A percentile compares a stretch with the other conserved stretches of the same genome.
These are phyloP conservation scores for Desoria tigrina DNA, from an alignment of 2,888 invertebrate species.

Conservation along the genomic window DNA sequence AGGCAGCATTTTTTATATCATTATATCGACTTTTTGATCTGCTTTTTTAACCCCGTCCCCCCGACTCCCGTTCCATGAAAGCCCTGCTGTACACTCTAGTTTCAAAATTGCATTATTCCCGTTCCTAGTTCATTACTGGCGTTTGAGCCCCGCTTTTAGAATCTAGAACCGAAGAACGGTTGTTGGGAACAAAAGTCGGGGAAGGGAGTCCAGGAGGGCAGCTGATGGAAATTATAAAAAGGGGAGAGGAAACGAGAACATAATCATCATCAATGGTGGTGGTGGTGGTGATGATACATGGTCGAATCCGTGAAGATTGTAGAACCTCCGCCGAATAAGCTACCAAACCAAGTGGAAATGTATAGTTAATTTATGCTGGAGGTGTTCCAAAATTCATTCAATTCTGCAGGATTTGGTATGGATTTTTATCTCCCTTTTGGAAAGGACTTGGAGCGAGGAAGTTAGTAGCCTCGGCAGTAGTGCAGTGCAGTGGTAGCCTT, in stretches of 20 bases:
- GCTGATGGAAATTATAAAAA: background rate
- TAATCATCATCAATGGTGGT: background rate
- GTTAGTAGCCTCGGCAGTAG: background rate
- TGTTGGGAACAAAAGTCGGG: too few relatives aligned
- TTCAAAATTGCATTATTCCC: too few relatives aligned
- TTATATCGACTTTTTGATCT: too few relatives aligned
- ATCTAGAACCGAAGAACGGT: too few relatives aligned
- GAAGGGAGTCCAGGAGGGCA: too few relatives aligned
- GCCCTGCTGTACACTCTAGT: too few relatives aligned
- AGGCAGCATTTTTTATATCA: too few relatives aligned
- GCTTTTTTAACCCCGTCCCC: too few relatives aligned
- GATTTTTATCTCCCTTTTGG: constrained; percentile 14
- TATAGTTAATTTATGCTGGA: constrained; percentile 30
- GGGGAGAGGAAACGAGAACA: background rate
- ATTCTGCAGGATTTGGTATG: constrained; percentile 15
- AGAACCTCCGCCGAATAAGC: background rate
- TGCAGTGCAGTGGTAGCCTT: background rate
- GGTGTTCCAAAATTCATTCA: constrained; percentile 30
- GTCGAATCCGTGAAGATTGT: too few relatives aligned
- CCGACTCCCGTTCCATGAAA: too few relatives aligned
- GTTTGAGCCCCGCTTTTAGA: too few relatives aligned
- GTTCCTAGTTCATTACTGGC: too few relatives aligned
- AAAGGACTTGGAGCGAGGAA: background rate
- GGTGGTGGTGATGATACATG: background rate
- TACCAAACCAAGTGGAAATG: constrained; percentile 1